Base-by-base conservation (phyloP, 2,888 invertebrate genomes). In the Tuta absoluta region DNA sequence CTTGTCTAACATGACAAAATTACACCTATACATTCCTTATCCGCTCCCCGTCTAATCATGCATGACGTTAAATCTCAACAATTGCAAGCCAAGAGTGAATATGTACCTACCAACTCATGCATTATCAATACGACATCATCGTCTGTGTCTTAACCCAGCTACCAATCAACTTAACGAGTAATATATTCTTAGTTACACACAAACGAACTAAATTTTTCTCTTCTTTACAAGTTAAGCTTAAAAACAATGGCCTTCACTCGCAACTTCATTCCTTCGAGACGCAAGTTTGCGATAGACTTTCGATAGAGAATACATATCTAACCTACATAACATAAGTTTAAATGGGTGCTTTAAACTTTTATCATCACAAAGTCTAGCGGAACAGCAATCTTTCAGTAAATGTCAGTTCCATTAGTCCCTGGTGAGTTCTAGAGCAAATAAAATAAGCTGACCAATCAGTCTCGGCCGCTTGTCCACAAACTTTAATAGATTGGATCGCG, bases 401-500 rank as follows among this genome's bases (percentile, higher is more conserved):
- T 63, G 66, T 65, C 66, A 65, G 65, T 64, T 69, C 72, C 72
- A 78, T 72, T 70, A 75, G 71, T 76, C 75, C 75, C 81, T 72
- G 68, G 72, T 68, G 79, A 75, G 80, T 75, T 75, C 69, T 71
- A 76, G 69, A 74, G 71, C 78, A 84, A 87, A 84, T 83, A 86
- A 80, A 81, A 82, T 84, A 81, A 82, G 79, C 79, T 79, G 73
- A 79, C 81, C 82, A 82, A 87, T 88, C 86, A 85, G 85, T 84
- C 80, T 77, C 56, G 56, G 24, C 75, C 73, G 71, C 71, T 79
- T 78, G 79, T 78, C 82, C 78, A 78, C 80, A 77, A 84, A 83
- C 82, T 84, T 84, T 85, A 85, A 85, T 87, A 89, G 82, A 89
- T 88, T 89, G 80, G 81, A 82, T 80, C 81, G 78, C 68, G 69